Evolutionary conservation across 2,113 vertebrate genomes (phyloP), one percentile per base, ranked within the genome.

Genomic region (Upupa epops): DNA sequence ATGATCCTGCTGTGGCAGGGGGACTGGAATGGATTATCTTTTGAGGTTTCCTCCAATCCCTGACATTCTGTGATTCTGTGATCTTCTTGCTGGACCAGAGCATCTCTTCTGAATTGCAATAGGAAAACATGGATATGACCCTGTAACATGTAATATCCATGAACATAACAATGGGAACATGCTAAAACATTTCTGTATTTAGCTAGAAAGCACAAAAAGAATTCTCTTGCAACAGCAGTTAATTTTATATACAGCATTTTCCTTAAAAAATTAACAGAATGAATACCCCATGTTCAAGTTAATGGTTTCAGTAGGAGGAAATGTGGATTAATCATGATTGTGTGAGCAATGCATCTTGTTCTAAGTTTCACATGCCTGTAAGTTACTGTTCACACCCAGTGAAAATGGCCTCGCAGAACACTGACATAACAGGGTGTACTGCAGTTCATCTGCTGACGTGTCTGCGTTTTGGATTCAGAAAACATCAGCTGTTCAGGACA

Each of bases 341-440:
- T 63, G 60, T 88, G 71, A 93, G 95, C 96, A 94, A 56, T 60
- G 52, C 36, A 65, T 45, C 71, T 55, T 37, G 93, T 75, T 90
- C 87, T 58, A 83, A 93, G 73, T 91, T 96, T 95, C 88, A 86
- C 85, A 94, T 4, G 89, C 58, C 89, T 93, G 93, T n/a, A 96
- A 90, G 79, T 95, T 87, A 29, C 45, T 64, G 93, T 63, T 95
- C 87, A 96, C 94, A 8, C 97, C 96, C 97, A 96, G 71, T 96
- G 96, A 96, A 96, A 96, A 96, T 96, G 95, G 79, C 92, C 90
- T 72, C 80, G 80, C 92, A 96, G 40, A 89, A 90, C 77, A 92
- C 89, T 97, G 97, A 97, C 92, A 86, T 96, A 97, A 97, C 75
- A 55, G 97, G 93, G 97, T 94, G 96, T 96, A 96, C 86, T 96